Base-by-base conservation (phyloP, 1,140 invertebrate genomes). In the Scaptomyza graminum region DNA sequence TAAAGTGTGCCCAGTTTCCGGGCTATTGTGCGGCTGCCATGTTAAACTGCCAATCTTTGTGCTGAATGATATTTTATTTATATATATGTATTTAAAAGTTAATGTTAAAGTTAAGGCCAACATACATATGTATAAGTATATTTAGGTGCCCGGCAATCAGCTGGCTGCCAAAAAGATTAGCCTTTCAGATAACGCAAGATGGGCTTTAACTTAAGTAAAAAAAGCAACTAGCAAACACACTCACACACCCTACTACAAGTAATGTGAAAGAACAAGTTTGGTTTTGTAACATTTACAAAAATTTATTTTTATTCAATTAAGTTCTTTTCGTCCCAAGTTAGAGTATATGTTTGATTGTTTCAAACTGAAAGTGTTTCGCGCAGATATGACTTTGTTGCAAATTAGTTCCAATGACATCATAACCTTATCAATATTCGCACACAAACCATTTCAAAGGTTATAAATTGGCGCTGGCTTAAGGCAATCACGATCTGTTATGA, bases 21-120 rank as follows among this genome's bases (percentile, higher is more conserved):
- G 74, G 74, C 3, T 76, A 74, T 39, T 76, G 70, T 41, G 55
- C 49, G 16, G 70, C 70, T 1, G 64, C 64, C 59, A 76, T 76
- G 74, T 25, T 76, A 8, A 73, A 18, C 1, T 73, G 74, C 16
- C 70, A 76, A 43, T 63, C 70, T 25, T 8, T 76, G 13, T 73
- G n/a, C n/a, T n/a, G n/a, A n/a, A n/a, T n/a, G n/a, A n/a, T n/a
- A n/a, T n/a, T n/a, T n/a, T n/a, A n/a, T n/a, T n/a, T n/a, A n/a
- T n/a, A n/a, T n/a, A n/a, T n/a, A n/a, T n/a, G n/a, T n/a, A n/a
- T n/a, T n/a, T n/a, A n/a, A n/a, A n/a, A n/a, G n/a, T n/a, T n/a
- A n/a, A n/a, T n/a, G n/a, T n/a, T n/a, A n/a, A n/a, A n/a, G n/a
- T n/a, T n/a, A n/a, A n/a, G n/a, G n/a, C n/a, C n/a, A n/a, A n/a